Evolutionary conservation across 2,797 vertebrate species (phyloP), one percentile per base, ranked within the genome.

Genomic region (Sternotherus odoratus): DNA sequence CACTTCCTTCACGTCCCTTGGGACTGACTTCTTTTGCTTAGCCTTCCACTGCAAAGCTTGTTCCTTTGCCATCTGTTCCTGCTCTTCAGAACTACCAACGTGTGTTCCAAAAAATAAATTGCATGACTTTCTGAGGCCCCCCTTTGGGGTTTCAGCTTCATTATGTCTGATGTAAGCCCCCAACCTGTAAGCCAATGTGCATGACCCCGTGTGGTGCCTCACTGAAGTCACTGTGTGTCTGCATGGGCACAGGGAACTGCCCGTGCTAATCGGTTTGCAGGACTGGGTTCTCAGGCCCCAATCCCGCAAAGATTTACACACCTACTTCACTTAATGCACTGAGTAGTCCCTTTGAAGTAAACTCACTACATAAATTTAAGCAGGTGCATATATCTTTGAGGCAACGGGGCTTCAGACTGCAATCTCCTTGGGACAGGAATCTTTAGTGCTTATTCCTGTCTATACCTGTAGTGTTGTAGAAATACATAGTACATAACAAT

Each of bases 41-140:
- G 82, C 60, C 90, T 80, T 89, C 51, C 60, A 56, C 75, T 49
- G 60, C 46, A 54, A 3, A 66, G 50, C 56, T 85, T 46, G 30
- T 91, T 85, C 91, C 75, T 90, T 79, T 94, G 77, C 72, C 90
- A 43, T 54, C 60, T 82, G 50, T 51, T 79, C 69, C 50, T 56
- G n/a, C 46, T 87, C 83, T 60, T 83, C 12, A 48, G 26, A 75
- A 75, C 28, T 28, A 46, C 26, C 15, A 75, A 28, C 26, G 5
- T 28, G 7, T 17, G 26, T 75, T 6, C 39, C 39, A 75, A 75
- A 48, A 75, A 43, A 74, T 28, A 69, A 69, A 48, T 28, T 26
- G 13, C 16, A 1, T 7, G 1, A 9, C 60, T 74, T 88, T 63
- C 23, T 36, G 39, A 56, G 19, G 77, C 1, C 24, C 17, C 8